Conservation (phyloP, 2,888 invertebrate species). For the Glaucopsyche alexis region DNA sequence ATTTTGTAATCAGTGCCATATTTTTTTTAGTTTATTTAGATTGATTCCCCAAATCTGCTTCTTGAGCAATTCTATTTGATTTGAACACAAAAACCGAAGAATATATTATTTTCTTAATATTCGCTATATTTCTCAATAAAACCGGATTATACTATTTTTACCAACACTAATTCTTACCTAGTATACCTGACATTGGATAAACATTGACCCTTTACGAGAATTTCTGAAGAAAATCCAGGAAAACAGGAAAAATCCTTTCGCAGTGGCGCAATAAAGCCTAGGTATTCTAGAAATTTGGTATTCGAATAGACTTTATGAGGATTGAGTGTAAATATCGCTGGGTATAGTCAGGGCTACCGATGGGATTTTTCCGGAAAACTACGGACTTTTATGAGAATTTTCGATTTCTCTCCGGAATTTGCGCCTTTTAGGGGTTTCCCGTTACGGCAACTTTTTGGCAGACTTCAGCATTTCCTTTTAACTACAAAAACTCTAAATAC, state of each 20-base stretch:
- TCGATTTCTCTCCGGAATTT: background rate
- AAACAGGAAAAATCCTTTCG: background rate
- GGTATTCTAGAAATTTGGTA: conserved; percentile 20
- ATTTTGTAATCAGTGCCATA: too few species aligned
- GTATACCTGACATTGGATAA: background rate
- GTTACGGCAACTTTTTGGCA: background rate
- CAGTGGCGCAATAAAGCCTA: conserved; percentile 12
- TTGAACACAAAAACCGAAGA: too few species aligned
- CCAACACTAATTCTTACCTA: background rate
- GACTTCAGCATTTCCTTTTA: background rate
- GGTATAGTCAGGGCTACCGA: background rate
- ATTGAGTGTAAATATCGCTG: conserved; percentile 12
- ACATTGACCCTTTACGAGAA: background rate
- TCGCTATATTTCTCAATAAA: too few species aligned
- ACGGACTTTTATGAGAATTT: background rate
- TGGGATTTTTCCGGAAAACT: background rate
- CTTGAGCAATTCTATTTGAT: too few species aligned
- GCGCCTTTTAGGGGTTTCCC: background rate
- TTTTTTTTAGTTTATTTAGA: too few species aligned
- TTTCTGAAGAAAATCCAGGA: background rate
- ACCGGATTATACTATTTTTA: background rate
- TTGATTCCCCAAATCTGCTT: too few species aligned
- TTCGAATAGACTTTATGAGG: conserved; percentile 16
- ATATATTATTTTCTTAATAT: too few species aligned
- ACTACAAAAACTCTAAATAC: too few species aligned